Evolutionary conservation across 2,113 vertebrate genomes (phyloP).

Genomic region (Lampris incognitus): DNA sequence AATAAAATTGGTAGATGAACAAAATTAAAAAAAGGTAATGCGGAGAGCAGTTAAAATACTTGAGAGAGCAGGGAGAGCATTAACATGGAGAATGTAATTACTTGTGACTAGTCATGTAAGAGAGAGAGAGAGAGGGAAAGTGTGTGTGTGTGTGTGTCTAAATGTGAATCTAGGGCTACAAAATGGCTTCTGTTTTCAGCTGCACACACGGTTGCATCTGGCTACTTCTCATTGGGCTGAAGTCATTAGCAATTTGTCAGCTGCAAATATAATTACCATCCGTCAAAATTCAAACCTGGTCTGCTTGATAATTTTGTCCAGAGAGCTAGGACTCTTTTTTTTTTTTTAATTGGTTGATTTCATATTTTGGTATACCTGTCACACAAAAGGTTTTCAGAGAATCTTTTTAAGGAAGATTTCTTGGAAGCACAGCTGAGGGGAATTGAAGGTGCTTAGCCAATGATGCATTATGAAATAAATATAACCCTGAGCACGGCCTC

Average conservation of each 20-base stretch:
- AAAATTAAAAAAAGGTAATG: neutral
- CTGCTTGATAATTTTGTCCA: constrained; percentile 10
- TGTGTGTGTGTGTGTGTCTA: constrained; percentile 1
- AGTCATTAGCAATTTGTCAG: constrained; percentile 20
- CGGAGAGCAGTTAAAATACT: neutral
- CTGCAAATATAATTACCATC: constrained; percentile 23
- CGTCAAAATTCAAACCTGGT: neutral
- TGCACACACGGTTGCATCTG: constrained; percentile 13
- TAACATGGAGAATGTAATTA: constrained; percentile 18
- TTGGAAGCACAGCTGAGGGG: neutral
- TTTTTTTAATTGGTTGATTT: constrained; percentile 3
- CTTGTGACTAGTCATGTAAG: neutral
- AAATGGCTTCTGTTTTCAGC: constrained; percentile 22
- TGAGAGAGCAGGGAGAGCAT: constrained; percentile 5
- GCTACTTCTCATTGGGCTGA: constrained; percentile 14
- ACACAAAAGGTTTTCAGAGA: neutral
- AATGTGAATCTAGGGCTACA: constrained; percentile 15
- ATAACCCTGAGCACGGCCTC: too few species aligned
- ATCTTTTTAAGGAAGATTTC: neutral
- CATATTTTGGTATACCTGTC: neutral
- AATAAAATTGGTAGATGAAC: neutral
- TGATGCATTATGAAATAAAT: neutral
- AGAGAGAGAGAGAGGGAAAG: neutral
- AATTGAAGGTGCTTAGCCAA: neutral
- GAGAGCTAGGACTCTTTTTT: constrained; percentile 5